Evolutionary conservation across 2,113 vertebrate genomes (phyloP), one percentile per base, ranked within the genome.

Genomic region (Oryzias curvinotus): DNA sequence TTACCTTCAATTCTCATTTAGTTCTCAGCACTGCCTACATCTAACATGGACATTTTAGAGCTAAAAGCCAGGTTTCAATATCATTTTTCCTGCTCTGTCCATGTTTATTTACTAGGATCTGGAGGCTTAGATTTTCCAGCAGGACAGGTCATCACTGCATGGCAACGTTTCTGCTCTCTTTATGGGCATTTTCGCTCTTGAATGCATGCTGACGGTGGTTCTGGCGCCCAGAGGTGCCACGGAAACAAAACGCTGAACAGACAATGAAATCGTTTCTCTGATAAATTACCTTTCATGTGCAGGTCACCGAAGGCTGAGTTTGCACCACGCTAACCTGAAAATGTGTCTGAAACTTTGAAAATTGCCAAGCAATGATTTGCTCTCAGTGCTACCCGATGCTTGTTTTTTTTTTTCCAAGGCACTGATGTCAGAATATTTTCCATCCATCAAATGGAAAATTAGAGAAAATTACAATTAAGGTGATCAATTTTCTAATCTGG

Each of bases 211-310:
- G 12, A 51, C 52, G 62, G 47, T 12, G 5, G n/a, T 57, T 15
- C 42, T 17, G 28, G 26, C 26, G 41, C 51, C 57, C 36, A 46
- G 21, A 59, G 17, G 18, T 55, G 30, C 56, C 36, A 54, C 61
- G 60, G 54, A 47, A 61, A 62, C 36, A 68, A 17, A 36, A 28
- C 14, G 65, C 21, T 76, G 68, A 82, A 64, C 66, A 57, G 61
- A 77, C 68, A 53, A 18, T 30, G 57, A 52, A 54, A 74, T 66
- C 36, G 46, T 68, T 65, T 30, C 26, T 12, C 13, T 8, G 23
- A 15, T 48, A 18, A 48, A 48, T 48, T 36, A 18, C 16, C 5
- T 52, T 52, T 15, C 14, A 7, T 14, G 16, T 28, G 14, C 23
- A 25, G 49, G 23, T 52, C 16, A 26, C 50, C 36, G 36, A 36